Evolutionary conservation across 2,888 invertebrate species (phyloP), one percentile per base, ranked within the genome.

Genomic region (Aphidoletes aphidimyza): DNA sequence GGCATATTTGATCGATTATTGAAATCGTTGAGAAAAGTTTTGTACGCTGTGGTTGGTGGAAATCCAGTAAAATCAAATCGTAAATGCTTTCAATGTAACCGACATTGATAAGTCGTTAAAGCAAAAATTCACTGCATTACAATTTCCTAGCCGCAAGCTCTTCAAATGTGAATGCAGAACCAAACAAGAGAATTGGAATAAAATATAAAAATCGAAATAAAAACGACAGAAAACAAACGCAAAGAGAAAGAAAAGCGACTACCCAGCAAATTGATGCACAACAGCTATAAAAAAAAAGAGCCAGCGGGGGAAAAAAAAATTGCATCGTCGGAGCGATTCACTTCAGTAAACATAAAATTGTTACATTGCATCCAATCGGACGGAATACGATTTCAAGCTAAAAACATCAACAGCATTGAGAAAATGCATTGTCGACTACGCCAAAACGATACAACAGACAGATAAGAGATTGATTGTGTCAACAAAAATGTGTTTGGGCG

Each of bases 31-130:
- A n/a, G n/a, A n/a, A 2, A 69, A 69, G 30, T 69, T 69, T 69
- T 54, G n/a, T n/a, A n/a, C n/a, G n/a, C 69, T 69, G 54, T 26
- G 3, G 34, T 30, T 26, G 3, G 34, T 30, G 69, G 69, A 69
- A 69, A 69, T 69, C 30, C 69, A 69, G n/a, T 11, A 69, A 69
- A 69, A 69, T 69, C 69, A 69, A 69, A 69, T 69, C n/a, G 69
- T 30, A 69, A 69, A 69, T 69, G n/a, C n/a, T 69, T 34, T 54
- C 30, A 34, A 26, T 69, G 69, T 30, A 69, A 30, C 69, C 69
- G 69, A 30, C 69, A 69, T 34, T 69, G 69, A 69, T 69, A 69
- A 69, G 69, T 69, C 69, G 69, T 69, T 69, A 69, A 69, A 69
- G 30, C 17, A 26, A 69, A n/a, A n/a, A 69, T 30, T 30, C 34